Percentiles rank a stretch among this genome's conserved stretches.
phyloP scores from a whole-genome alignment of 2,113 vertebrate species.

The Actenoides lindsayi region DNA sequence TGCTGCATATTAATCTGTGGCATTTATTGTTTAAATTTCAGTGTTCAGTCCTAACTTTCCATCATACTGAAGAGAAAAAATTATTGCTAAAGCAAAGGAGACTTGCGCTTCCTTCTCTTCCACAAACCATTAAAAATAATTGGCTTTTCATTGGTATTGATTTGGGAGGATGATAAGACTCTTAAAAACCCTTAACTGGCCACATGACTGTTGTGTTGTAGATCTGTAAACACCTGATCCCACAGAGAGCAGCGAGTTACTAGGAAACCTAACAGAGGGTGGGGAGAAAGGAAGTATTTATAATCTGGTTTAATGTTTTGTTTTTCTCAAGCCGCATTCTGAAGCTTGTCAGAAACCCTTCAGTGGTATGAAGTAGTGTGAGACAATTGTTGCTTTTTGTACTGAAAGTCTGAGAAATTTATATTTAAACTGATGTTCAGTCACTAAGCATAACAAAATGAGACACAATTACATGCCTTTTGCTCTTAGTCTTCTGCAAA shows the following conservation, averaged over 20 bases:
- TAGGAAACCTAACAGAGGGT: background rate
- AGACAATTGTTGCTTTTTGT: background rate
- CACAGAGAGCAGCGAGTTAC: slow-evolving; percentile 55
- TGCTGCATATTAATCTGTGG: background rate
- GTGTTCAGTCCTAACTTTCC: background rate
- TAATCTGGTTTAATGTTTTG: background rate
- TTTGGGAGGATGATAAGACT: background rate
- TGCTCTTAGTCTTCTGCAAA: background rate
- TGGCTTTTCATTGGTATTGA: background rate
- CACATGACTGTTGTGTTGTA: background rate
- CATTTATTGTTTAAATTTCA: background rate
- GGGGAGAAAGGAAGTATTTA: background rate
- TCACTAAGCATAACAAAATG: background rate
- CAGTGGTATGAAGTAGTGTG: background rate
- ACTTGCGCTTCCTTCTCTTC: background rate
- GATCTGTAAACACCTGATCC: slow-evolving; percentile 61
- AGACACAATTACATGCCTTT: background rate
- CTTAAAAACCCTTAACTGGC: background rate
- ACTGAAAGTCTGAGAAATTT: background rate
- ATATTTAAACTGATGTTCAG: background rate
- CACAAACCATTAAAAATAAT: background rate
- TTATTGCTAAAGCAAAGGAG: background rate
- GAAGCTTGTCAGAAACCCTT: background rate
- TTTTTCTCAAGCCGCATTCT: background rate
- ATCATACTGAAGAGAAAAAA: background rate